Percentiles rank a stretch among this genome's conserved stretches.
Conservation (phyloP, 2,113 vertebrate genomes). For the Bufo bufo region DNA sequence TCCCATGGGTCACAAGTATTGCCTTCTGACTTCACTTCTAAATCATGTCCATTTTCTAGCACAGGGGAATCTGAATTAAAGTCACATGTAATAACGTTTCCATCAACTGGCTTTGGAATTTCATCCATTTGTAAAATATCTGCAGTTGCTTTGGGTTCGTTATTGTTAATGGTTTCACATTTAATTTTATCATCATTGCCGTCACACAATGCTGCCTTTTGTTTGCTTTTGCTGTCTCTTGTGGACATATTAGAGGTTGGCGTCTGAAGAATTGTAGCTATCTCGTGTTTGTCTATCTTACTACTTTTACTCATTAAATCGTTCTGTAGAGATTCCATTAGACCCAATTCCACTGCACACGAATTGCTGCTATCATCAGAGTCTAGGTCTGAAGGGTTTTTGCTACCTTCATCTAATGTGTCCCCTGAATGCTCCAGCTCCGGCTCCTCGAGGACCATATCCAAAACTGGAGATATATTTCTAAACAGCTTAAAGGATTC, state of each 20-base stretch:
- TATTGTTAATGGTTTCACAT: conserved; percentile 1
- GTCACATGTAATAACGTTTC: conserved; percentile 1
- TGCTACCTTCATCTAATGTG: conserved; percentile 43
- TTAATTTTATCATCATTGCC: background rate
- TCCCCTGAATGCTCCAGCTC: conserved; percentile 45
- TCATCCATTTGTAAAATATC: background rate
- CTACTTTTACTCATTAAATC: conserved; percentile 53
- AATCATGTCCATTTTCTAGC: background rate
- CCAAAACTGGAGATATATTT: conserved; percentile 48
- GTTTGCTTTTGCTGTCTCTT: background rate
- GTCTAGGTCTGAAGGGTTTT: conserved; percentile 40
- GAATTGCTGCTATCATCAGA: conserved; percentile 44
- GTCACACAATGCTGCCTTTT: background rate
- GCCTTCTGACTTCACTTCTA: background rate
- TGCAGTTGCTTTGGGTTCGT: background rate
- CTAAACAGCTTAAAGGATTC: conserved; percentile 36
- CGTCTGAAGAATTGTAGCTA: conserved; percentile 33
- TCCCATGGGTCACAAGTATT: background rate
- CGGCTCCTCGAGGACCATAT: conserved; percentile 55
- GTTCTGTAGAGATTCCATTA: conserved; percentile 31
- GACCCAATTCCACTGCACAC: conserved; percentile 12
- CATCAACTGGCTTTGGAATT: background rate
- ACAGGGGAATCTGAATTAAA: background rate
- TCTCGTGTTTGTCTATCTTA: conserved; percentile 45
- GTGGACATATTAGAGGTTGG: background rate